Conservation (phyloP, 2,113 vertebrate species). For the Mola mola region DNA sequence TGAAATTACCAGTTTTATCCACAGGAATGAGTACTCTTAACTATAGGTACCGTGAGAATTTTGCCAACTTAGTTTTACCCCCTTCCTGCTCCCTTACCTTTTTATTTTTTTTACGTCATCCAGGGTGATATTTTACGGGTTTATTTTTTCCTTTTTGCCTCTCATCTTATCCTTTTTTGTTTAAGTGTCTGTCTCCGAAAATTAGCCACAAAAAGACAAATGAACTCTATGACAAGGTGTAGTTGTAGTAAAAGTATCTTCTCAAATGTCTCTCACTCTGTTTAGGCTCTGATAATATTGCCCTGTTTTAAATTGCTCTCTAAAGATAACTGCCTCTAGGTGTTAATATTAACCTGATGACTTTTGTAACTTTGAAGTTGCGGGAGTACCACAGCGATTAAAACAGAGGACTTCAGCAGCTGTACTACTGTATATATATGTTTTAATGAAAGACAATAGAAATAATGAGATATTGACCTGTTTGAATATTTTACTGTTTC, state of each 20-base stretch:
- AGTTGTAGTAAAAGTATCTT: conserved; percentile 21
- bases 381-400: conserved; percentile 48
- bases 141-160: neutral
- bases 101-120: conserved; percentile 23
- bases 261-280: conserved; percentile 40
- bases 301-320: conserved; percentile 59
- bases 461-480: too few species aligned
- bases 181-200: conserved; percentile 47
- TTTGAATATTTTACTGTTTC: too few species aligned
- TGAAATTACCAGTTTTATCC: conserved; percentile 58
- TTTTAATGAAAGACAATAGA: too few species aligned
- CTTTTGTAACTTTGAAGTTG: conserved; percentile 65
- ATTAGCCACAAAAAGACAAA: conserved; percentile 28
- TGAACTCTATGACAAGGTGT: conserved; percentile 10
- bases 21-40: conserved; percentile 54
- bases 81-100: conserved; percentile 19
- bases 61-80: conserved; percentile 17
- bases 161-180: conserved; percentile 45
- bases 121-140: conserved; percentile 39
- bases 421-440: too few species aligned
- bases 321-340: conserved; percentile 75
- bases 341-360: conserved; percentile 74
- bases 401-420: conserved; percentile 66
- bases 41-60: conserved; percentile 60
- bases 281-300: conserved; percentile 50